These are phyloP conservation scores for Hyaena hyaena DNA, from an alignment of 2,113 vertebrate genomes.

Conservation along the genomic window DNA sequence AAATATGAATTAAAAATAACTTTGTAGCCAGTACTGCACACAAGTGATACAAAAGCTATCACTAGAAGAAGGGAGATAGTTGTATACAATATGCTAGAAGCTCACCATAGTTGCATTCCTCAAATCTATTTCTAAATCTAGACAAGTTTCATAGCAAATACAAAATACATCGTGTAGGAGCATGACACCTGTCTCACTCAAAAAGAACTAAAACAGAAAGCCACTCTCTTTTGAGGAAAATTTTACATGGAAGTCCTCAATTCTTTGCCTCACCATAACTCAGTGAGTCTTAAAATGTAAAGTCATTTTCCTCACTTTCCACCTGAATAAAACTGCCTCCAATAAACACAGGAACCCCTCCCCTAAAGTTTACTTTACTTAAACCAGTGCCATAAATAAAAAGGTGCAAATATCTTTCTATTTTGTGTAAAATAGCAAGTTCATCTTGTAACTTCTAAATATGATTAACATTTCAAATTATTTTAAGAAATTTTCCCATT, in stretches of 20 bases:
- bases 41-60: neutral
- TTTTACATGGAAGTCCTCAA: neutral
- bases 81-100: neutral
- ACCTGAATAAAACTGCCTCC: neutral
- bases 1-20: conserved; percentile 21
- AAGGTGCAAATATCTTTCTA: neutral
- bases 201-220: conserved; percentile 37
- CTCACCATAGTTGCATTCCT: neutral
- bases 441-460: neutral
- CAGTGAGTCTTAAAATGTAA: conserved; percentile 2
- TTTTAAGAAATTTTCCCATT: conserved; percentile 20
- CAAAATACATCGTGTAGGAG: neutral
- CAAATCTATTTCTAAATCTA: neutral
- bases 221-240: neutral
- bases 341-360: neutral
- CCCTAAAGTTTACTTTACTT: neutral
- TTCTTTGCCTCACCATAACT: neutral
- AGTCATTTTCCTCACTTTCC: neutral
- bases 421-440: conserved; percentile 5
- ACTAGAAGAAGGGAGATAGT: neutral
- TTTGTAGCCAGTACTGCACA: neutral
- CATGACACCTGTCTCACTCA: neutral
- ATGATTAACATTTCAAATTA: conserved; percentile 13
- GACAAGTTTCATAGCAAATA: neutral
- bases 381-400: conserved; percentile 45